Conservation (phyloP, 2,113 vertebrate genomes). For the Malurus alboscapulatus region DNA sequence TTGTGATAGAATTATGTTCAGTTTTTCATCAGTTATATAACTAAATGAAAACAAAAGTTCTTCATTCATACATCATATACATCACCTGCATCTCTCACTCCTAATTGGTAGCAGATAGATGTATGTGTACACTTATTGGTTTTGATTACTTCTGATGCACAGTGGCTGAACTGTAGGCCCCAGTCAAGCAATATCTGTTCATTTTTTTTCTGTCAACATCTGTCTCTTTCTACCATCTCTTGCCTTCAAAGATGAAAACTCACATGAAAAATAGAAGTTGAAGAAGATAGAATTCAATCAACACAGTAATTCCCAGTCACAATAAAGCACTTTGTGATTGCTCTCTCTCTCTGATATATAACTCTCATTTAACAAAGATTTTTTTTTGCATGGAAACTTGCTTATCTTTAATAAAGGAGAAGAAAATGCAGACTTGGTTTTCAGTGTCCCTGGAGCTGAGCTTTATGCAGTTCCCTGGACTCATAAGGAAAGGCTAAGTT, state of each 20-base stretch:
- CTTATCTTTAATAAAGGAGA: background rate
- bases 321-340: constrained; percentile 8
- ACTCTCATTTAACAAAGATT: background rate
- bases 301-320: background rate
- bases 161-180: background rate
- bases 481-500: background rate
- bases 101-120: background rate
- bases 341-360: background rate
- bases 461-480: background rate
- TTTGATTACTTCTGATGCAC: background rate
- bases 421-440: background rate
- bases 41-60: background rate
- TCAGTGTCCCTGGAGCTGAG: background rate
- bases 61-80: background rate
- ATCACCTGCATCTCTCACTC: background rate
- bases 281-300: background rate
- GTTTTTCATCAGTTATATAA: background rate
- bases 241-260: constrained; percentile 9
- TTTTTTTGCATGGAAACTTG: background rate
- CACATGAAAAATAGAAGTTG: background rate
- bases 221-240: background rate
- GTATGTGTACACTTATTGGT: background rate
- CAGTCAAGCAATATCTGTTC: background rate
- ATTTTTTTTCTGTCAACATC: background rate
- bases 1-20: background rate